These are phyloP conservation scores for Sesamia inferens DNA, from an alignment of 2,888 invertebrate genomes.

Conservation along the genomic window DNA sequence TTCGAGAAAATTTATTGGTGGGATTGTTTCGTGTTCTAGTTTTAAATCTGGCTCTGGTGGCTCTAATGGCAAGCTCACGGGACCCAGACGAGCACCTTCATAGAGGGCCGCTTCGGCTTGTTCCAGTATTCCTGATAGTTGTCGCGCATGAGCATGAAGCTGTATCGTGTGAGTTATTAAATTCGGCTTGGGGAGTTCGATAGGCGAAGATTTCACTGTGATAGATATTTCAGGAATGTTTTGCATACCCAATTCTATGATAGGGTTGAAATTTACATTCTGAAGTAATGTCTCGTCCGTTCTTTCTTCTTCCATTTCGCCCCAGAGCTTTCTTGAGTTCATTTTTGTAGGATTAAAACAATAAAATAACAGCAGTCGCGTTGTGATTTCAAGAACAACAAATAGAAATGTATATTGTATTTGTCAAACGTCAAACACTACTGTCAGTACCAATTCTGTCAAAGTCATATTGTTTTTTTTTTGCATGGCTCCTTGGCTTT, in stretches of 20 bases:
- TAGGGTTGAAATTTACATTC: slow-evolving; percentile 87
- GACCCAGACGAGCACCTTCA: slow-evolving; percentile 79
- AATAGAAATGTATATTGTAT: too few species aligned
- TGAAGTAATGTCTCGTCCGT: slow-evolving; percentile 80
- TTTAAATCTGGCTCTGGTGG: slow-evolving; percentile 80
- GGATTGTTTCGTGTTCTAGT: slow-evolving; percentile 77
- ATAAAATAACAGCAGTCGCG: background rate
- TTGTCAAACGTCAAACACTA: background rate
- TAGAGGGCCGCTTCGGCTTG: slow-evolving; percentile 80
- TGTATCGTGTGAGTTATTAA: slow-evolving; percentile 86
- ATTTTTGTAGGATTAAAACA: slow-evolving; percentile 59
- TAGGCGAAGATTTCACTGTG: slow-evolving; percentile 84
- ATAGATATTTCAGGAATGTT: slow-evolving; percentile 88
- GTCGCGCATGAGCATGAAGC: slow-evolving; percentile 81
- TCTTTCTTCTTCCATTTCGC: slow-evolving; percentile 82
- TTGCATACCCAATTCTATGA: slow-evolving; percentile 88
- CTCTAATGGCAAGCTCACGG: slow-evolving; percentile 77
- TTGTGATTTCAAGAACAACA: background rate
- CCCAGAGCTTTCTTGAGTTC: slow-evolving; percentile 82
- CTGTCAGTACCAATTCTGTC: background rate
- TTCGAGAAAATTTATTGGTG: slow-evolving; percentile 83
- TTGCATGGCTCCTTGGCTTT: too few species aligned
- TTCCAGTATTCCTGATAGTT: slow-evolving; percentile 80
- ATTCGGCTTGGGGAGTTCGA: slow-evolving; percentile 84
- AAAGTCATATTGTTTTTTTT: too few species aligned